phyloP scores from a whole-genome alignment of 2,888 invertebrate species.

The Parelbella ahira region DNA sequence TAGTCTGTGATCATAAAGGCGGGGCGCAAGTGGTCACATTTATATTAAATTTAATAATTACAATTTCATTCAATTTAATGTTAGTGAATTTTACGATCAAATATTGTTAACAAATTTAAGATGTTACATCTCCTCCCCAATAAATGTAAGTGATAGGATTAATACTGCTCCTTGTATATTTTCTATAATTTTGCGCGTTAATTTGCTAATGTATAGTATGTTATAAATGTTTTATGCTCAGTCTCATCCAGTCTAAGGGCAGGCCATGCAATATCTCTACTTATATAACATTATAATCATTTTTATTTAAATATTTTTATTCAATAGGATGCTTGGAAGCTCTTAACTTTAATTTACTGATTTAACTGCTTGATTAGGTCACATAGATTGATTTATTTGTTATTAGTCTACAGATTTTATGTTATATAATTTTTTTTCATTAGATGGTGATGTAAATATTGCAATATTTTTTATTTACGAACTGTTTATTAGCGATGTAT shows the following conservation, averaged over 20 bases:
- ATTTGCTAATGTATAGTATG: conserved; percentile 28
- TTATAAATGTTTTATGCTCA: conserved; percentile 25
- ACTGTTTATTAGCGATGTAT: conserved; percentile 56
- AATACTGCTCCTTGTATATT: conserved; percentile 31
- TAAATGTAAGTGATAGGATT: conserved; percentile 24
- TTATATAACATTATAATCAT: no score
- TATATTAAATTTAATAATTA: conserved; percentile 13
- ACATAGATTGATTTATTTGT: conserved; percentile 43
- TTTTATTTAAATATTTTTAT: conserved; percentile 25
- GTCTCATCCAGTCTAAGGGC: conserved; percentile 30
- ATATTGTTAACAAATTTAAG: conserved; percentile 23
- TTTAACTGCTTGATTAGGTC: conserved; percentile 32
- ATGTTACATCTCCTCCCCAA: conserved; percentile 26
- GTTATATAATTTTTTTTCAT: conserved; percentile 55
- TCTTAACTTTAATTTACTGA: conserved; percentile 39
- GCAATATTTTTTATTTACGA: conserved; percentile 58
- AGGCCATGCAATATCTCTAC: conserved; percentile 32
- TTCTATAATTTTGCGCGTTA: conserved; percentile 25
- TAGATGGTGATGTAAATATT: conserved; percentile 74
- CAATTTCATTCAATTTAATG: conserved; percentile 26
- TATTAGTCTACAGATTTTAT: conserved; percentile 61
- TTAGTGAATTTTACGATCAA: conserved; percentile 26
- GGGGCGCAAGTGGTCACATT: conserved; percentile 5
- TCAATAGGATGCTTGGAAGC: conserved; percentile 33
- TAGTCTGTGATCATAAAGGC: conserved; percentile 21